phyloP scores from a whole-genome alignment of 1,140 invertebrate genomes.

The Goniozus legneri region DNA sequence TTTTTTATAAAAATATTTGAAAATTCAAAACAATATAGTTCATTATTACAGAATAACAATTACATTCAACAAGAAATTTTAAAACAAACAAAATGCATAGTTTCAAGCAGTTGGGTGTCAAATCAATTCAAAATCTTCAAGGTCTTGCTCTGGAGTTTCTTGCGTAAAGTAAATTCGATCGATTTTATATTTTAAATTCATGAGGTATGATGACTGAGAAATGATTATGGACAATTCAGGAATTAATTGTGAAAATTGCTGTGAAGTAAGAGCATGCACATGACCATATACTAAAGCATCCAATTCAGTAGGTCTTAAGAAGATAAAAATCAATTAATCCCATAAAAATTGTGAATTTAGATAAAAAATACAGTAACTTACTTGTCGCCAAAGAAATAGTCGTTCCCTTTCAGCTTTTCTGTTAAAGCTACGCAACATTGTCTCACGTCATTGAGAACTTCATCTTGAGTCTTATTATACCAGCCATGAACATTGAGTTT shows the following conservation, averaged over 20 bases:
- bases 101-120: no score
- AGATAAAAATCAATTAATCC: constrained; percentile 17
- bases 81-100: no score
- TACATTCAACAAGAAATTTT: no score
- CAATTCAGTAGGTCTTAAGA: constrained; percentile 61
- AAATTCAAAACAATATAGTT: no score
- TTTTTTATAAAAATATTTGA: not conserved
- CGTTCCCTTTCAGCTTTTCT: constrained; percentile 72
- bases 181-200: constrained; percentile 16
- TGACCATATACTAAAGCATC: constrained; percentile 75
- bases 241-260: no score
- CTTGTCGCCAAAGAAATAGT: constrained; percentile 79
- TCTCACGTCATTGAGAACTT: constrained; percentile 78
- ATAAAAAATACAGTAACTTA: no score
- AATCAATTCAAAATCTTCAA: constrained; percentile 32
- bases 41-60: no score
- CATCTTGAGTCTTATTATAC: constrained; percentile 73
- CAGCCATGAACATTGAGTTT: constrained; percentile 74
- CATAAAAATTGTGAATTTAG: no score
- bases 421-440: constrained; percentile 82
- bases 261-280: constrained; percentile 61
- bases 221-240: no score
- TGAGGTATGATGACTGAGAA: no score
- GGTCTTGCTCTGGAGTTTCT: no score
- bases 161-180: constrained; percentile 10